Base-by-base conservation (phyloP, 2,888 invertebrate species). In the Choristoneura rosaceana region DNA sequence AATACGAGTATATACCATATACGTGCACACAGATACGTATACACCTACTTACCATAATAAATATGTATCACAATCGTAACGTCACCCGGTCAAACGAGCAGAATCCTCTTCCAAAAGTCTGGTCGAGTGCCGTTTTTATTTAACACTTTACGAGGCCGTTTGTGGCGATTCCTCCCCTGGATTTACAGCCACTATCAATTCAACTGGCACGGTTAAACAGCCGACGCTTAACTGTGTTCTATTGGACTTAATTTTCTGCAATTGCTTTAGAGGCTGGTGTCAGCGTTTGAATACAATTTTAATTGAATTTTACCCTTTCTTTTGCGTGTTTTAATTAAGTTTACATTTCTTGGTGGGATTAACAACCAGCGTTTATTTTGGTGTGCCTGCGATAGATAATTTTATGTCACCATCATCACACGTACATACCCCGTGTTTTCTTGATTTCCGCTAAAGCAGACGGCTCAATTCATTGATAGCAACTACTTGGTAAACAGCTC, bases 41-140 rank as follows among this genome's bases (percentile, higher is more conserved):
- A n/a, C n/a, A n/a, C n/a, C n/a, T n/a, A n/a, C n/a, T n/a, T n/a
- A n/a, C n/a, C n/a, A n/a, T n/a, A n/a, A n/a, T n/a, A n/a, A n/a
- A n/a, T n/a, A 47, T 43, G n/a, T 47, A 25, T 12, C 12, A 12
- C 17, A 9, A 3, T 12, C 55, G 55, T 12, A 55, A 25, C 25
- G 55, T 55, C 55, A 25, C 55, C 12, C 55, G 25, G 15, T 15
- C 50, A 17, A 52, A 55, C 55, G 10, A 55, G 25, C 12, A 25
- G 55, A 55, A 25, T 25, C 55, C 25, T 25, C 55, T 55, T 12
- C 55, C 12, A 25, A 70, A 60, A 74, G 68, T 71, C 71, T 52
- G 69, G 68, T 69, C 74, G 68, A 68, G 70, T 70, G 71, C 68
- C 74, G 74, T 74, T 74, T 74, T 74, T 74, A 69, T 74, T 71